Evolutionary conservation across 2,888 invertebrate species (phyloP).

Genomic region (Suillia variegata): DNA sequence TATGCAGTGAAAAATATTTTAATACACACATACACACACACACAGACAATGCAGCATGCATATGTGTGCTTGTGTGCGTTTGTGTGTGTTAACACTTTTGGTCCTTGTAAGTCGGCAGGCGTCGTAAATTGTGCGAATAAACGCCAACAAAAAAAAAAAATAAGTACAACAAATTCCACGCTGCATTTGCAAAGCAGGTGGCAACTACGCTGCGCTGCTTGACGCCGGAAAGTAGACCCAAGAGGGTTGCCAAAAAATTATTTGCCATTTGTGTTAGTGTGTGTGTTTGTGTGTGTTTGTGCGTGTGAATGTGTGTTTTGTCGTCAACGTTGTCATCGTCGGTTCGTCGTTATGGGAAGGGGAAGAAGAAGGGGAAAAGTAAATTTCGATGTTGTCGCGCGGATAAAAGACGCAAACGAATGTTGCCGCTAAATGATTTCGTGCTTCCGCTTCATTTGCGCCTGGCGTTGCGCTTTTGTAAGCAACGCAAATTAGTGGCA

Average conservation of each 20-base stretch:
- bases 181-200: conserved; percentile 5
- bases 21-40: not conserved
- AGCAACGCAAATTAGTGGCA: conserved; percentile 2
- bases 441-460: conserved; percentile 29
- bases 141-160: conserved; percentile 9
- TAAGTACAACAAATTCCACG: not conserved
- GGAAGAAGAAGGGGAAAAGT: too few relatives aligned
- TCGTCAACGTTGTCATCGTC: too few relatives aligned
- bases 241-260: too few relatives aligned
- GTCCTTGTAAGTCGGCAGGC: not conserved
- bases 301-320: too few relatives aligned
- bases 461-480: conserved; percentile 7
- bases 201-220: not conserved
- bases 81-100: not conserved
- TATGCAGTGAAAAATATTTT: conserved; percentile 3
- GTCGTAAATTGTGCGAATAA: conserved; percentile 4
- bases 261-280: too few relatives aligned
- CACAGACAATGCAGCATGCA: not conserved
- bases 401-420: too few relatives aligned
- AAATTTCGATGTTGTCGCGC: too few relatives aligned
- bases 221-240: too few relatives aligned
- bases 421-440: conserved; percentile 20
- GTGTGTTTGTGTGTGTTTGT: too few relatives aligned
- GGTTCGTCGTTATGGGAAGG: too few relatives aligned
- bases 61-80: conserved; percentile 3